Conservation (phyloP, 2,797 vertebrate species). For the Clamator glandarius region DNA sequence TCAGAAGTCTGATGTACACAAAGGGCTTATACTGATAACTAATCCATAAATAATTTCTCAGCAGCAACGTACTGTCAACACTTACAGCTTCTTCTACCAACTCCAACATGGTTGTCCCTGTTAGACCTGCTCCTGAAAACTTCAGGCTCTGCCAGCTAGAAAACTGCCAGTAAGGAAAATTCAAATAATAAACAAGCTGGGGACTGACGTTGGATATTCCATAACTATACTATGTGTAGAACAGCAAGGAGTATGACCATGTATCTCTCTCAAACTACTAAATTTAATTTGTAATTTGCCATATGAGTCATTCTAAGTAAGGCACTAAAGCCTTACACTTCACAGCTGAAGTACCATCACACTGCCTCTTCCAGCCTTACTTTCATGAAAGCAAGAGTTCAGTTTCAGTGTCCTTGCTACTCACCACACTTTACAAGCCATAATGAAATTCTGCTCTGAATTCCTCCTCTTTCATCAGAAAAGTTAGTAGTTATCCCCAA, state of each 20-base stretch:
- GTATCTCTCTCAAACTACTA: background rate
- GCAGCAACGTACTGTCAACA: background rate
- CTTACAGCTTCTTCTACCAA: background rate
- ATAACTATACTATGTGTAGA: background rate
- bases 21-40: background rate
- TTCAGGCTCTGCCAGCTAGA: background rate
- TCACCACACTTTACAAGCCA: background rate
- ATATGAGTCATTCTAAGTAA: background rate
- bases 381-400: background rate
- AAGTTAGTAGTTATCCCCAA: background rate
- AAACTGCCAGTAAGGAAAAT: background rate
- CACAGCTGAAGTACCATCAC: background rate
- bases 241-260: background rate
- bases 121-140: background rate
- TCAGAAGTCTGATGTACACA: background rate
- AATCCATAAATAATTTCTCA: background rate
- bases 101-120: background rate
- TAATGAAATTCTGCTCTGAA: background rate
- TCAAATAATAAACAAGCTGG: background rate
- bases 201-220: fast-evolving
- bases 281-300: background rate
- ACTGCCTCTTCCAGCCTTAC: background rate
- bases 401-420: background rate
- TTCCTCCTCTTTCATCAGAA: background rate
- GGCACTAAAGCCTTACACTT: background rate